These are phyloP conservation scores for Charina bottae DNA, from an alignment of 2,113 vertebrate genomes.

Conservation along the genomic window DNA sequence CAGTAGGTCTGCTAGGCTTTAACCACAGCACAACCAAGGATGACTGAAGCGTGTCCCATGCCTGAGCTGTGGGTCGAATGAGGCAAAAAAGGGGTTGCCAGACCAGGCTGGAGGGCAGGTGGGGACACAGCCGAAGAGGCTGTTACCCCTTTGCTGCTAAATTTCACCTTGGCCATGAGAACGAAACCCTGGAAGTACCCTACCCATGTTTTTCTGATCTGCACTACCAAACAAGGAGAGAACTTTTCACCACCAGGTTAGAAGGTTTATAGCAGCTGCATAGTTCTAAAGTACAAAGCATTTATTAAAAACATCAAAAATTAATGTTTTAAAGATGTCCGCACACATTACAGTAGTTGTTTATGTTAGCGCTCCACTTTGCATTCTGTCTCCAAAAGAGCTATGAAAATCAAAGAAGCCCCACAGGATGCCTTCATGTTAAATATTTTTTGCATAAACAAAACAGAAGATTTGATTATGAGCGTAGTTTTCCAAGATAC, in stretches of 20 bases:
- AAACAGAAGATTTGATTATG: constrained; percentile 67
- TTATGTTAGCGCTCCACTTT: constrained; percentile 55
- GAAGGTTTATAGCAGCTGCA: constrained; percentile 57
- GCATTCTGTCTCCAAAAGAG: constrained; percentile 54
- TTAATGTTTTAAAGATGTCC: constrained; percentile 56
- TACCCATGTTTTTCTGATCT: constrained; percentile 14
- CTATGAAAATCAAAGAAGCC: constrained; percentile 68
- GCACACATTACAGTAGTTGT: constrained; percentile 57
- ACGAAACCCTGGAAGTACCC: not conserved
- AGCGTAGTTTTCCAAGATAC: constrained; percentile 75
- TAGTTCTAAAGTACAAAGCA: constrained; percentile 60
- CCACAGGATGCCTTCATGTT: constrained; percentile 61
- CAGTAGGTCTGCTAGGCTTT: not conserved
- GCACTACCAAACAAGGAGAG: constrained; percentile 24
- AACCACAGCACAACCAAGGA: not conserved
- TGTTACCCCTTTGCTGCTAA: not conserved
- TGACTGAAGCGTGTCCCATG: not conserved
- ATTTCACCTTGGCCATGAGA: not conserved
- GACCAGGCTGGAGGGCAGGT: not conserved
- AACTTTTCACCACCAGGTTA: constrained; percentile 55
- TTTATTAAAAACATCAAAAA: constrained; percentile 60
- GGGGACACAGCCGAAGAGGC: not conserved
- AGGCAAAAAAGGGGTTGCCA: not conserved
- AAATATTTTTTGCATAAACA: constrained; percentile 63
- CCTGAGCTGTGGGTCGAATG: not conserved